Conservation (phyloP, 2,797 vertebrate species). For the Pygocentrus nattereri region DNA sequence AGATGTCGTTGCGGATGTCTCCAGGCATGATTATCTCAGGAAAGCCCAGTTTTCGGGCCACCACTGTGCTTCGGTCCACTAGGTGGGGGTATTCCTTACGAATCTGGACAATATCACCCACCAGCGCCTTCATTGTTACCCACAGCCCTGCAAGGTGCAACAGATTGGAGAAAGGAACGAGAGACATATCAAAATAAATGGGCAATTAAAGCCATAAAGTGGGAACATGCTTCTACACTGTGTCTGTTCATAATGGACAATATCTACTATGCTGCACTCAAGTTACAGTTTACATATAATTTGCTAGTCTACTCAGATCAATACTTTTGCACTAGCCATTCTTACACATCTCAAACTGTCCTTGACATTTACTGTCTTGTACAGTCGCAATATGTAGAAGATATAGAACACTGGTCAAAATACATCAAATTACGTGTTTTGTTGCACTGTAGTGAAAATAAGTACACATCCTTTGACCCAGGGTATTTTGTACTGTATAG, state of each 20-base stretch:
- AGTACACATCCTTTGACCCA: no score
- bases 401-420: no score
- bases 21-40: slow-evolving; percentile 99
- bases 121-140: slow-evolving; percentile 96
- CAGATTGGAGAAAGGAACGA: background rate
- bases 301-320: background rate
- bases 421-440: no score
- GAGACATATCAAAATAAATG: background rate
- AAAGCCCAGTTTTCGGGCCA: slow-evolving; percentile 95
- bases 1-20: slow-evolving; percentile 98
- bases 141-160: slow-evolving; percentile 83
- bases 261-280: background rate
- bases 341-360: background rate
- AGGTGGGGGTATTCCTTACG: slow-evolving; percentile 96
- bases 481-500: no score
- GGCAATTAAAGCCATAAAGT: background rate
- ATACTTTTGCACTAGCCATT: background rate
- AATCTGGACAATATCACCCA: slow-evolving; percentile 92
- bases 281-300: background rate
- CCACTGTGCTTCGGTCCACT: slow-evolving; percentile 94
- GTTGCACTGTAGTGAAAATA: no score
- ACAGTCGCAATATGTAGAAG: no score
- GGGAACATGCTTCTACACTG: background rate
- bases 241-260: background rate
- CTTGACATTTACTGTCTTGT: no score